A percentile compares a stretch with the other conserved stretches of the same genome.
Conservation (phyloP, 2,888 invertebrate species). For the Latrodectus elegans region DNA sequence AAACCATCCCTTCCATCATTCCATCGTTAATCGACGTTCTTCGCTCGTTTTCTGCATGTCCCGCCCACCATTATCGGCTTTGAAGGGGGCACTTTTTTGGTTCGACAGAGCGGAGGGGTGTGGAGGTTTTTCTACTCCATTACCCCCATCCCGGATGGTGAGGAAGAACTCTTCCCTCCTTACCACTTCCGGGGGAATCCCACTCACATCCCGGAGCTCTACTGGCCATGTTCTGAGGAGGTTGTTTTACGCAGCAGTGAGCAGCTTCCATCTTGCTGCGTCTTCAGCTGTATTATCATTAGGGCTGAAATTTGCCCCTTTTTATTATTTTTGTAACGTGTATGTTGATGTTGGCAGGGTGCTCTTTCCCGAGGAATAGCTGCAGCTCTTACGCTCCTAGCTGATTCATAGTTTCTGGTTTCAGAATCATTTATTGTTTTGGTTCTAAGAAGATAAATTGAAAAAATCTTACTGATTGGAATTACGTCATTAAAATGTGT, state of each 20-base stretch:
- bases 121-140: slow-evolving; percentile 58
- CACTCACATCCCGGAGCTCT: not conserved
- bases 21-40: slow-evolving; percentile 36
- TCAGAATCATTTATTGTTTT: too few relatives aligned
- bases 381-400: too few relatives aligned
- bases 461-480: too few relatives aligned
- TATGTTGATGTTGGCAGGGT: not conserved
- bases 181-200: slow-evolving; percentile 7
- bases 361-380: too few relatives aligned
- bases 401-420: too few relatives aligned
- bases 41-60: slow-evolving; percentile 38
- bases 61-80: slow-evolving; percentile 25
- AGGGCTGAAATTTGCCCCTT: slow-evolving; percentile 9
- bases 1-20: not conserved
- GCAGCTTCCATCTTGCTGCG: not conserved
- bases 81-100: slow-evolving; percentile 6
- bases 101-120: not conserved
- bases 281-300: slow-evolving; percentile 5
- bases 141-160: slow-evolving; percentile 20
- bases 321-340: slow-evolving; percentile 5
- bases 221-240: not conserved
- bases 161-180: not conserved
- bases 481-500: too few relatives aligned
- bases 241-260: not conserved
- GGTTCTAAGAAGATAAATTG: too few relatives aligned